Conservation (phyloP, 2,113 vertebrate genomes). For the Silurus asotus region DNA sequence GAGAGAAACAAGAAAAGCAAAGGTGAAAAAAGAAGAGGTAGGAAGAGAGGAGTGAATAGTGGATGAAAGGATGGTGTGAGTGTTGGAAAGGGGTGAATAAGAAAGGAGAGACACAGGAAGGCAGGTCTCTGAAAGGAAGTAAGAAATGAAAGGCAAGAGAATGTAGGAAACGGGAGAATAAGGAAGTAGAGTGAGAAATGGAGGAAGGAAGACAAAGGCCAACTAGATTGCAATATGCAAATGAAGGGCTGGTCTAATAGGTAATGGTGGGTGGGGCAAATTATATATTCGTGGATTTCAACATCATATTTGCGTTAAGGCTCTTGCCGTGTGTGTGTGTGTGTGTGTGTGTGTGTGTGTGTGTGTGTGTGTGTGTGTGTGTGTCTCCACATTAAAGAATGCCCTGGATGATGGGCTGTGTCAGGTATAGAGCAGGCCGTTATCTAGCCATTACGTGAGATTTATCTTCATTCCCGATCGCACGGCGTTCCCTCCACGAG, state of each 20-base stretch:
- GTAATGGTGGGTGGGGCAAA: not conserved
- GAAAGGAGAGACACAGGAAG: too few relatives aligned
- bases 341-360: constrained; percentile 30
- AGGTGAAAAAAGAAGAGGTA: too few relatives aligned
- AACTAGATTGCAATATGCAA: not conserved
- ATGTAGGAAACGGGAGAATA: too few relatives aligned
- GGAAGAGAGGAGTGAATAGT: too few relatives aligned
- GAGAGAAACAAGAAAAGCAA: too few relatives aligned
- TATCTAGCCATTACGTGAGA: constrained; percentile 73
- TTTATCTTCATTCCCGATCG: constrained; percentile 74
- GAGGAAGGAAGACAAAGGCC: not conserved
- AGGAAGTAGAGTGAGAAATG: too few relatives aligned
- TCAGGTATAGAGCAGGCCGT: constrained; percentile 71
- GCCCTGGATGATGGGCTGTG: constrained; percentile 69
- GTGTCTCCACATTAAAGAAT: constrained; percentile 67
- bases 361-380: not conserved
- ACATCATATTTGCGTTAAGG: not conserved
- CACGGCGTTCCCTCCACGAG: constrained; percentile 67
- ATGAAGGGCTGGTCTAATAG: not conserved
- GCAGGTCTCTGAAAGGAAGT: too few relatives aligned
- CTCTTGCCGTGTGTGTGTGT: not conserved
- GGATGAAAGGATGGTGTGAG: too few relatives aligned
- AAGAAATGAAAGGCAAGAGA: too few relatives aligned
- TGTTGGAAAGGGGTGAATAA: too few relatives aligned
- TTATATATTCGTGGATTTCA: not conserved